Evolutionary conservation across 23 tunicate species (phyloP).

Genomic region (Ciona savignyi): DNA sequence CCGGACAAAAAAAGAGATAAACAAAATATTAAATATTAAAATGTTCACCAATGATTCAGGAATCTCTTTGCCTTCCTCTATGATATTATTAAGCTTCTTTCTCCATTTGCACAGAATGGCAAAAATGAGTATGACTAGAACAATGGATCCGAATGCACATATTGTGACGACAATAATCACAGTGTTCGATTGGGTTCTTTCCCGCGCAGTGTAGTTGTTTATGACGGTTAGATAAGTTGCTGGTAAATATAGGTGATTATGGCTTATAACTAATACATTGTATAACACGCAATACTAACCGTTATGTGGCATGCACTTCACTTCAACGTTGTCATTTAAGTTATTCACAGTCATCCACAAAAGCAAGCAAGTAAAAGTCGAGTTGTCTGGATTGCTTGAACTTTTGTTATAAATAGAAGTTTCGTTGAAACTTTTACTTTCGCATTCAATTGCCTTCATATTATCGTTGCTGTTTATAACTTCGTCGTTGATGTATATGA

Average conservation of each 20-base stretch:
- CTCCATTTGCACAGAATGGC: not conserved
- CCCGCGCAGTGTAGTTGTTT: not conserved
- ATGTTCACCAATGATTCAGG: not conserved
- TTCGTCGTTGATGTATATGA: not conserved
- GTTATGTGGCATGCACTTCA: slow-evolving; percentile 32
- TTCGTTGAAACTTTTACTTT: not conserved
- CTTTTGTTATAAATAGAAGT: slow-evolving; percentile 9
- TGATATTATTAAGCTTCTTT: not conserved
- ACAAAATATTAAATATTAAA: no score
- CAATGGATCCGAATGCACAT: not conserved
- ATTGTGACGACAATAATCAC: slow-evolving; percentile 7
- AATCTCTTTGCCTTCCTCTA: not conserved
- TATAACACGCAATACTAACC: no score
- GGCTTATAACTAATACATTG: no score
- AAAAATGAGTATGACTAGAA: slow-evolving; percentile 3
- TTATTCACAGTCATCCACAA: slow-evolving; percentile 15
- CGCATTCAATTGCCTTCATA: slow-evolving; percentile 7
- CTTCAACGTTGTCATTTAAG: not conserved
- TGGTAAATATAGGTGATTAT: no score
- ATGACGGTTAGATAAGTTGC: not conserved
- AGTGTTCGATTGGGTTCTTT: not conserved
- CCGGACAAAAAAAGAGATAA: no score
- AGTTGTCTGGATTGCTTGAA: slow-evolving; percentile 8
- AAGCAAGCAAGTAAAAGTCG: slow-evolving; percentile 14
- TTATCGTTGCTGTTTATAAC: not conserved